Conservation (phyloP, 2,888 invertebrate species). For the Adelognathus sp. region DNA sequence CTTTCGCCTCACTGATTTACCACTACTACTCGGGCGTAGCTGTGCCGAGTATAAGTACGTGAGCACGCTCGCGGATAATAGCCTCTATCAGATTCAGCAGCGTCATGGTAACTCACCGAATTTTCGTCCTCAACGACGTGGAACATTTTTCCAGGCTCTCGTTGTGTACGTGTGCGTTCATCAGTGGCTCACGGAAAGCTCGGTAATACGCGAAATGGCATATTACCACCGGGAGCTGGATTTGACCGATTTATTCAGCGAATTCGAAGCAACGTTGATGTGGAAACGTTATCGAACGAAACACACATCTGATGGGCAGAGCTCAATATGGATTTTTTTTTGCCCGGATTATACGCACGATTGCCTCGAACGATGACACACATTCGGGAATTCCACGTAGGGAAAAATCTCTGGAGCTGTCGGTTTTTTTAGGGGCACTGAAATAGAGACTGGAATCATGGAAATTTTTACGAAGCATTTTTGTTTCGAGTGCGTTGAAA, state of each 20-base stretch:
- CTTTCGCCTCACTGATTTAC: no score
- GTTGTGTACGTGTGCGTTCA: background rate
- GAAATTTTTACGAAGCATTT: background rate
- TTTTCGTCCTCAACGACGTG: background rate
- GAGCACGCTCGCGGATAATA: background rate
- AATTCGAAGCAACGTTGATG: background rate
- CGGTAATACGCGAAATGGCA: conserved; percentile 3
- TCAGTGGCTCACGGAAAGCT: background rate
- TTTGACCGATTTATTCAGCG: background rate
- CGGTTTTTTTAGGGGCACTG: no score
- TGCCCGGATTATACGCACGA: conserved; percentile 18
- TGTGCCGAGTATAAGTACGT: no score
- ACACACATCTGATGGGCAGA: background rate
- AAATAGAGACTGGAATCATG: no score
- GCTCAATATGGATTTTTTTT: background rate
- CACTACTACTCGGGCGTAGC: no score
- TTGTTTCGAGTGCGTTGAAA: no score
- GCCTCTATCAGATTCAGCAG: background rate
- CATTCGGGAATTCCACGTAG: background rate
- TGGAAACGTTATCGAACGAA: background rate
- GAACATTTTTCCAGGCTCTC: no score
- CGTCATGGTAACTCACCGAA: background rate
- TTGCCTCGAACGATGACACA: background rate
- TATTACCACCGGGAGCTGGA: background rate
- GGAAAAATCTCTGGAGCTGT: background rate